phyloP scores from a whole-genome alignment of 2,888 invertebrate genomes.

The Conus canariensis region DNA sequence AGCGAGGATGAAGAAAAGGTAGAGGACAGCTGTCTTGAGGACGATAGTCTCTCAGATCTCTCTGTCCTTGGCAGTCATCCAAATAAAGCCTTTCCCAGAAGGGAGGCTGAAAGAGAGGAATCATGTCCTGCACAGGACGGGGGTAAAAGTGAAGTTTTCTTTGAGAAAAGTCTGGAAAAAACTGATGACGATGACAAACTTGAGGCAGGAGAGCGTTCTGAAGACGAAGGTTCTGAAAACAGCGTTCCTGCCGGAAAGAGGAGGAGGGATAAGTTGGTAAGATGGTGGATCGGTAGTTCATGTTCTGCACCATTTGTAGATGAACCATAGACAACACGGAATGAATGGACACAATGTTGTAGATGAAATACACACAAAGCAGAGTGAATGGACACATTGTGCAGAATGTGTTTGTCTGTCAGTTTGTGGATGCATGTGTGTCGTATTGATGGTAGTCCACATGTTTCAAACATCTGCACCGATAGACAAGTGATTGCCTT shows the following conservation, averaged over 20 bases:
- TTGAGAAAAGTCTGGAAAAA: not conserved
- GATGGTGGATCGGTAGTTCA: not conserved
- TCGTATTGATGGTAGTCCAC: not conserved
- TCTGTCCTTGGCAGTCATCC: not conserved
- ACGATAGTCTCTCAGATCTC: not conserved
- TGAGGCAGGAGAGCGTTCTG: constrained; percentile 17
- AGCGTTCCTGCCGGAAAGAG: not conserved
- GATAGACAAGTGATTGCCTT: not conserved
- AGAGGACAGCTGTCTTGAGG: constrained; percentile 3
- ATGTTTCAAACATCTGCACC: no score
- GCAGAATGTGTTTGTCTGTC: not conserved
- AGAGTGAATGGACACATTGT: not conserved
- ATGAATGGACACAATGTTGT: not conserved
- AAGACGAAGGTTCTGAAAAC: constrained; percentile 24
- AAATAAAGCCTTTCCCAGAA: not conserved
- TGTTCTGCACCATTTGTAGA: not conserved
- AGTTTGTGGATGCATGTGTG: not conserved
- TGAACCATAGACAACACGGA: not conserved
- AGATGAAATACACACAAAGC: not conserved
- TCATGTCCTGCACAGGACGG: not conserved
- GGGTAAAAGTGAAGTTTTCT: not conserved
- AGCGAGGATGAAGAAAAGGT: constrained; percentile 10
- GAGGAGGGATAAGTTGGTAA: constrained; percentile 31
- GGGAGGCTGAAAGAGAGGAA: no score
- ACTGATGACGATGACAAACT: not conserved